Percentiles rank a stretch among this genome's conserved stretches.
Evolutionary conservation across 2,797 vertebrate species (phyloP).

Genomic region (Philypnodon macrostomus): DNA sequence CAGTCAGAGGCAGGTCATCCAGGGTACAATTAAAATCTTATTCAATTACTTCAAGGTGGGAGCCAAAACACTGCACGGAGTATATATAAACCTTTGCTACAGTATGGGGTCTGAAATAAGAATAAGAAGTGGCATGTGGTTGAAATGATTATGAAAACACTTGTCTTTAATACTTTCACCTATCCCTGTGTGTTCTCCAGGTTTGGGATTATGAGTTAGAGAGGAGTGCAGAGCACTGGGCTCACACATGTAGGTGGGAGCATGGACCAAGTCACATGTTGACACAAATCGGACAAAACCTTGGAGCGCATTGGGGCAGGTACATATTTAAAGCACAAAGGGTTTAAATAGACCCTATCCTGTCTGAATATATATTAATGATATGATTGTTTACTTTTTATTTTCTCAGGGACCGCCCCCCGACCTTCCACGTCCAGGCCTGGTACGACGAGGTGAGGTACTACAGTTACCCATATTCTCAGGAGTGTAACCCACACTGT

Average conservation of each 20-base stretch:
- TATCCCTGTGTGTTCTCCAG: conserved; percentile 61
- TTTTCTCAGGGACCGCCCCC: conserved; percentile 86
- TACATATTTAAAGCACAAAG: conserved; percentile 41
- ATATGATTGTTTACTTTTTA: neutral
- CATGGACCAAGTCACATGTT: conserved; percentile 91
- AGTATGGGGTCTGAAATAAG: neutral
- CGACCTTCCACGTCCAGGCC: conserved; percentile 94
- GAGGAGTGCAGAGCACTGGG: conserved; percentile 92
- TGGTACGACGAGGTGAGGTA: conserved; percentile 98
- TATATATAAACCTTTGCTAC: too few species aligned
- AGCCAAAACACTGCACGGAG: neutral
- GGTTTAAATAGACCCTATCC: too few species aligned
- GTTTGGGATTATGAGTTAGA: conserved; percentile 93
- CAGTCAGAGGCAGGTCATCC: conserved; percentile 8
- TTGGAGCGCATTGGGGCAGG: conserved; percentile 97
- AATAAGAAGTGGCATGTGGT: too few species aligned
- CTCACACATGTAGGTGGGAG: conserved; percentile 89
- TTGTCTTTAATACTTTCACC: conserved; percentile 11
- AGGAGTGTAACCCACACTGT: conserved; percentile 94
- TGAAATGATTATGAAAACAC: neutral
- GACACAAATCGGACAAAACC: conserved; percentile 95
- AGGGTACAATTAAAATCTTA: conserved; percentile 2
- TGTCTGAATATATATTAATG: neutral
- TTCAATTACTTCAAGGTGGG: conserved; percentile 2
- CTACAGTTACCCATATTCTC: conserved; percentile 90